Evolutionary conservation across 2,113 vertebrate genomes (phyloP).

Genomic region (Penelope pileata): DNA sequence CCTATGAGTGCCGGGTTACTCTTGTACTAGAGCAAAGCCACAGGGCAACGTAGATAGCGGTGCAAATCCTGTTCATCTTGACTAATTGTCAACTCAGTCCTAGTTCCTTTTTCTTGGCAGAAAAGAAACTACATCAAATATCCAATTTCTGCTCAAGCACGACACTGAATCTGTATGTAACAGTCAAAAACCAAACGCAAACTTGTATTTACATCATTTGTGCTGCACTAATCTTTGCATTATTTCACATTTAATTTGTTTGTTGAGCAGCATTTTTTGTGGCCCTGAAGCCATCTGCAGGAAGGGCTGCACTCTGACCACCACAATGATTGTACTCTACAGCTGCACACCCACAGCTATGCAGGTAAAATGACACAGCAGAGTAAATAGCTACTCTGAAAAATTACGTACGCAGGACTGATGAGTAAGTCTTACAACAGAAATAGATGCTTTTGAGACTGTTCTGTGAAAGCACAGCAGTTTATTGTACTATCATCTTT

Average conservation of each 20-base stretch:
- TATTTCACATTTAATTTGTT: background rate
- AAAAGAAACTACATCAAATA: background rate
- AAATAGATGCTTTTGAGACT: background rate
- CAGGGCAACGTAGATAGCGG: background rate
- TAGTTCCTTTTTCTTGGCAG: background rate
- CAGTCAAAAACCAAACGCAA: background rate
- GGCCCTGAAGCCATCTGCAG: background rate
- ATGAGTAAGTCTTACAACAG: background rate
- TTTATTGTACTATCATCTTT: background rate
- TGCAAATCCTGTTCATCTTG: background rate
- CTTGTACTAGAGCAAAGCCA: background rate
- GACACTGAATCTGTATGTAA: background rate
- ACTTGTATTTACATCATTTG: background rate
- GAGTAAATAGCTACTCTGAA: background rate
- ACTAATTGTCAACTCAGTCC: background rate
- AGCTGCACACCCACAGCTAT: background rate
- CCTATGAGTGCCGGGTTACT: accelerated
- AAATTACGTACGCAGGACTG: background rate
- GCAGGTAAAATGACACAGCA: background rate
- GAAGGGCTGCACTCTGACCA: background rate
- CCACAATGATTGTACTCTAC: background rate
- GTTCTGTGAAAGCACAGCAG: background rate
- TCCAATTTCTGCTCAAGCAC: background rate
- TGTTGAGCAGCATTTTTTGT: background rate
- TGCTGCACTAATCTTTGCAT: background rate